Percentiles rank a stretch among this genome's conserved stretches.
phyloP scores from a whole-genome alignment of 2,797 vertebrate genomes.

The Aplochiton taeniatus region DNA sequence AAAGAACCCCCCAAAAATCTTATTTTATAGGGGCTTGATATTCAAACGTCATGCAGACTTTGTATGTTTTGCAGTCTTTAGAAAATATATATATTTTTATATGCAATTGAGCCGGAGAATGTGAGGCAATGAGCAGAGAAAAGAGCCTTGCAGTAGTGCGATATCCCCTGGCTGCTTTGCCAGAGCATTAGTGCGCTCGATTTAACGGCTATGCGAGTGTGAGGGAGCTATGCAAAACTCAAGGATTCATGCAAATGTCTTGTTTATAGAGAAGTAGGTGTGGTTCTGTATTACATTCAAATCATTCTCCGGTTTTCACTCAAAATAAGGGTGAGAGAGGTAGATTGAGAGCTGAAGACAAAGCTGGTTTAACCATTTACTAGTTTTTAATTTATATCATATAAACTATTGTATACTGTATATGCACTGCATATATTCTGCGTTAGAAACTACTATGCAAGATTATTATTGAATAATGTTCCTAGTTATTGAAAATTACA shows the following conservation, averaged over 20 bases:
- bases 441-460: no score
- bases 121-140: slow-evolving; percentile 62
- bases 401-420: no score
- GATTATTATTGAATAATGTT: no score
- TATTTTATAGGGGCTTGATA: no score
- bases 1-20: no score
- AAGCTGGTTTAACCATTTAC: no score
- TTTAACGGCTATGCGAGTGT: slow-evolving; percentile 4
- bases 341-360: no score
- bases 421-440: no score
- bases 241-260: slow-evolving; percentile 46
- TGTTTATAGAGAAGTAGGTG: neutral
- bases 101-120: slow-evolving; percentile 42
- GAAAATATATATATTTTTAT: slow-evolving; percentile 61
- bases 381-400: no score
- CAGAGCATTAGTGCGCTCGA: slow-evolving; percentile 6
- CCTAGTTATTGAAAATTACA: no score
- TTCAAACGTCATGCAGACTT: no score
- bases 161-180: slow-evolving; percentile 10
- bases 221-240: slow-evolving; percentile 43
- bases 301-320: neutral
- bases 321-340: neutral
- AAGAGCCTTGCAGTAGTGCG: slow-evolving; percentile 36
- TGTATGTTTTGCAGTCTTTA: slow-evolving; percentile 14
- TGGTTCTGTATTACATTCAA: neutral